These are phyloP conservation scores for Noctilio leporinus DNA, from an alignment of 2,113 vertebrate species.

Conservation along the genomic window DNA sequence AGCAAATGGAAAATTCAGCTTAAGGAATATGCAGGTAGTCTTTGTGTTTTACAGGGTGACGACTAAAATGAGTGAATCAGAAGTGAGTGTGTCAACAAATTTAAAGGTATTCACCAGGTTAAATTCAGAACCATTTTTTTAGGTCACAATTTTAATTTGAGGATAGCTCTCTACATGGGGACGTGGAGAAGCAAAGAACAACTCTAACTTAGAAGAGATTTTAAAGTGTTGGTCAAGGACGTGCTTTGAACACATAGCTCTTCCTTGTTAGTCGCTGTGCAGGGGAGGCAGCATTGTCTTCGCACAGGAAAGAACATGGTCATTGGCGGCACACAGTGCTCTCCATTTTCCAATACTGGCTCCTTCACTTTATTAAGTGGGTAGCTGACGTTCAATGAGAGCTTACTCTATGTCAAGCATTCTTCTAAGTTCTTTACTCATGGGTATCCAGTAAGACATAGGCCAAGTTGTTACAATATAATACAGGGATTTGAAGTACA, in stretches of 20 bases:
- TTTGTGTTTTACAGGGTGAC: constrained; percentile 53
- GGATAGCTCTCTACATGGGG: neutral
- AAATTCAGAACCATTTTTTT: neutral
- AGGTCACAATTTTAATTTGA: neutral
- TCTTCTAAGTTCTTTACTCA: neutral
- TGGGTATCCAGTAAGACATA: neutral
- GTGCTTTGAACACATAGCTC: neutral
- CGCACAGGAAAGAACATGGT: neutral
- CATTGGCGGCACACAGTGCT: neutral
- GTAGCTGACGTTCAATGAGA: neutral
- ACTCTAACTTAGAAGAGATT: neutral
- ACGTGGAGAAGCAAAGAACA: neutral
- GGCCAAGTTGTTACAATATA: neutral
- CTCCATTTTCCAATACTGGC: neutral
- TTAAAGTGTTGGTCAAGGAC: neutral
- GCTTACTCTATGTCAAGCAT: neutral
- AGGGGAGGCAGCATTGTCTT: neutral
- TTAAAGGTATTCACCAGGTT: constrained; percentile 43
- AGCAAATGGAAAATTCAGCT: neutral
- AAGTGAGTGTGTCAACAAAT: constrained; percentile 47
- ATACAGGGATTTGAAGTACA: neutral
- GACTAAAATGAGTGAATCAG: constrained; percentile 50
- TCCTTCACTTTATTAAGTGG: neutral
- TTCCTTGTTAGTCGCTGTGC: neutral
- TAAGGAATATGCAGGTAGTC: neutral